Evolutionary conservation across 2,113 vertebrate genomes (phyloP).

Genomic region (Terrapene triunguis): DNA sequence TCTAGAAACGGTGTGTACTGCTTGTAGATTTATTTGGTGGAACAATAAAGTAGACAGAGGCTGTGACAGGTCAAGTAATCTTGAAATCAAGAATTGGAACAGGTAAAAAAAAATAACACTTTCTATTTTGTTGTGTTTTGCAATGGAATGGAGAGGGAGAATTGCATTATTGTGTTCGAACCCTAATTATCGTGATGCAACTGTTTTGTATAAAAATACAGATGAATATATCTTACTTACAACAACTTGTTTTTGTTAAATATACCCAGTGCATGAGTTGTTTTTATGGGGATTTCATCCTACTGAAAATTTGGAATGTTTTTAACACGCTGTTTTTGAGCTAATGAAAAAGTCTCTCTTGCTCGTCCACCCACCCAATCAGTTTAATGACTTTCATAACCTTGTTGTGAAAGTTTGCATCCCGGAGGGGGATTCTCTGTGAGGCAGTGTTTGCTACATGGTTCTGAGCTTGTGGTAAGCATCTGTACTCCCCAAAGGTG

Average conservation of each 20-base stretch:
- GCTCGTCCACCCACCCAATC: neutral
- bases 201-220: neutral
- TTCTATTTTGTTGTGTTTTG: neutral
- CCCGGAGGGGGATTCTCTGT: neutral
- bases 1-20: neutral
- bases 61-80: neutral
- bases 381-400: neutral
- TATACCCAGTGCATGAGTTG: neutral
- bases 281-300: neutral
- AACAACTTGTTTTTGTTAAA: neutral
- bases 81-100: neutral
- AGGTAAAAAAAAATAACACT: neutral
- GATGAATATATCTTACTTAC: neutral
- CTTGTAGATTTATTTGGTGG: neutral
- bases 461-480: neutral
- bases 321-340: neutral
- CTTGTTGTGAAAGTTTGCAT: neutral
- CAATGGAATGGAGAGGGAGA: neutral
- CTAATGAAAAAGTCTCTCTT: neutral
- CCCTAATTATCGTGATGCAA: neutral
- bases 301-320: neutral
- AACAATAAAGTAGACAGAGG: neutral
- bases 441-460: neutral
- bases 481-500: rapidly evolving
- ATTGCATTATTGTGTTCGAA: neutral